Evolutionary conservation across 2,888 invertebrate genomes (phyloP), one percentile per base, ranked within the genome.

Genomic region (Andrena camellia): DNA sequence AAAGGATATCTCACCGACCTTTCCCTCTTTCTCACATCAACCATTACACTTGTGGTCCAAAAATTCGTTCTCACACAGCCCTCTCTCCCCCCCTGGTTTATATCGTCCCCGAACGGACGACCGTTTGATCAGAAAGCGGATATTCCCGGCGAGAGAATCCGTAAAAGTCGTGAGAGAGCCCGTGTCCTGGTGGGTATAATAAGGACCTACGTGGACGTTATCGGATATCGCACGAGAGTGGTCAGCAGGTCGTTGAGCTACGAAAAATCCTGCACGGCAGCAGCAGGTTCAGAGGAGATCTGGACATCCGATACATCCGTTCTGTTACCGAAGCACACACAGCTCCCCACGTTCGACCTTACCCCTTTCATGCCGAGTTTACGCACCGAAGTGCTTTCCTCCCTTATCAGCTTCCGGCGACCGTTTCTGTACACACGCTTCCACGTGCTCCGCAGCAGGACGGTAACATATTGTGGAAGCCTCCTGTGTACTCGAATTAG

Each of bases 131-230:
- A 62, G 72, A 72, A 74, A 83, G 75, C 70, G 78, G 86, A 86
- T 86, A 83, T 78, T 84, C 81, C 26, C 66, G 74, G 79, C 83
- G 71, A 72, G 83, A 62, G 91, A 91, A 91, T 89, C 91, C 90
- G 78, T 90, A 90, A 90, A 91, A 92, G 88, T 90, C 84, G 83
- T 87, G 88, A 86, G 78, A 82, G 76, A 81, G 35, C 72, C 81
- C 72, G 86, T 69, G 82, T 86, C 83, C 79, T 75, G 86, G 78
- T 79, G 86, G 70, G 85, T 86, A 86, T 91, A 91, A 91, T 91
- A 90, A 91, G 90, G 91, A 90, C 90, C 89, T 90, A 85, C 91
- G 86, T 83, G 86, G 87, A 90, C 89, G 91, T 90, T 92, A 92
- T 92, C 91, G 90, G 87, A 91, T 92, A 91, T 91, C 89, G 79